Conservation (phyloP, 2,888 invertebrate species). For the Agonopterix arenella region DNA sequence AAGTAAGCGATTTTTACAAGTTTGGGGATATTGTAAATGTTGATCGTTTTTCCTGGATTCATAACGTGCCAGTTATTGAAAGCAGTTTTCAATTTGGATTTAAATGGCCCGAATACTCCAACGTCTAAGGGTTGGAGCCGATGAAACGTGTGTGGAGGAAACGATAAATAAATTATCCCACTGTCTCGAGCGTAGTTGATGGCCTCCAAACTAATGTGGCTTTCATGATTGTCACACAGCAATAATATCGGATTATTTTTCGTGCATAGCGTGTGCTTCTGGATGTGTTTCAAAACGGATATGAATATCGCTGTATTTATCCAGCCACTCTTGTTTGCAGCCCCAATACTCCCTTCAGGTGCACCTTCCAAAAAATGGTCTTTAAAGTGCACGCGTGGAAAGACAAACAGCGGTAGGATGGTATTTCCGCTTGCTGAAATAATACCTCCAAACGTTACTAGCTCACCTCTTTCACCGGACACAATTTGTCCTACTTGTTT, state of each 20-base stretch:
- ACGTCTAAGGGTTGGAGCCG: slow-evolving; percentile 31
- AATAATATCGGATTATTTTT: slow-evolving; percentile 4
- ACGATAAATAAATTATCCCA: slow-evolving; percentile 8
- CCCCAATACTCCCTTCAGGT: slow-evolving; percentile 8
- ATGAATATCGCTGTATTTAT: slow-evolving; percentile 6
- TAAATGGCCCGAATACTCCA: slow-evolving; percentile 16
- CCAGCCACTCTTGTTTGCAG: slow-evolving; percentile 8
- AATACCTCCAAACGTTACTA: slow-evolving; percentile 20
- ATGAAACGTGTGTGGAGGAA: slow-evolving; percentile 27
- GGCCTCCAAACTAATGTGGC: slow-evolving; percentile 5
- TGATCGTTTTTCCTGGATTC: slow-evolving; percentile 30
- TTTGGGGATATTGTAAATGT: slow-evolving; percentile 29
- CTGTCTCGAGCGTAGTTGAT: slow-evolving; percentile 6
- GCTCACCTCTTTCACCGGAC: slow-evolving; percentile 23
- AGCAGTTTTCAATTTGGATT: slow-evolving; percentile 20
- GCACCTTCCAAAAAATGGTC: slow-evolving; percentile 8
- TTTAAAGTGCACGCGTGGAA: slow-evolving; percentile 9
- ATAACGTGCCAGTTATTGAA: slow-evolving; percentile 25
- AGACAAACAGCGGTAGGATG: slow-evolving; percentile 23
- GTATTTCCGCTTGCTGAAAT: slow-evolving; percentile 15
- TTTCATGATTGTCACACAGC: slow-evolving; percentile 4
- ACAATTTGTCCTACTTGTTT: slow-evolving; percentile 25
- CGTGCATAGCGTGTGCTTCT: slow-evolving; percentile 3
- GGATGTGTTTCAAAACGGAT: slow-evolving; percentile 17
- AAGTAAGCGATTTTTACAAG: slow-evolving; percentile 23